Evolutionary conservation across 2,797 vertebrate genomes (phyloP).

Genomic region (Ptychobarbus kaznakovi): DNA sequence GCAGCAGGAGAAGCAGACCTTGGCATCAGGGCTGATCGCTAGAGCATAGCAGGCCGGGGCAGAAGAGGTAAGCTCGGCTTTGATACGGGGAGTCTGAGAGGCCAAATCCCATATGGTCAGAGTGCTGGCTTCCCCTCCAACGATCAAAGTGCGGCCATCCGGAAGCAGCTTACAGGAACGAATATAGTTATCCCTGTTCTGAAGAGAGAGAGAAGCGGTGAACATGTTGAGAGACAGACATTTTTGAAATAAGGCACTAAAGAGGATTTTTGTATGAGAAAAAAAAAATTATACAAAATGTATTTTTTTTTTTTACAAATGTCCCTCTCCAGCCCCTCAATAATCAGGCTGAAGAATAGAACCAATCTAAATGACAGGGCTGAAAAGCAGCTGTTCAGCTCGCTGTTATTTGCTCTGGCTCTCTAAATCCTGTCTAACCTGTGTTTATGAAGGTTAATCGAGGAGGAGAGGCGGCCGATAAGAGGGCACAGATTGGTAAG

Average conservation of each 20-base stretch:
- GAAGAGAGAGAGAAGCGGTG: conserved; percentile 46
- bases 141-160: conserved; percentile 93
- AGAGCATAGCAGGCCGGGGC: conserved; percentile 94
- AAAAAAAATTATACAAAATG: background rate
- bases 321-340: conserved; percentile 25
- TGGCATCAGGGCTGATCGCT: conserved; percentile 96
- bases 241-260: conserved; percentile 4
- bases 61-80: conserved; percentile 93
- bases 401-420: conserved; percentile 32
- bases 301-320: conserved; percentile 16
- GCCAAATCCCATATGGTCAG: conserved; percentile 98
- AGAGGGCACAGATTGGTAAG: conserved; percentile 60
- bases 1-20: conserved; percentile 98
- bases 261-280: background rate
- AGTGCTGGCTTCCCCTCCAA: conserved; percentile 94
- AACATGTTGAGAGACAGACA: background rate
- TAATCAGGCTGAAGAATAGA: conserved; percentile 43
- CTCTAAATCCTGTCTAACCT: conserved; percentile 47
- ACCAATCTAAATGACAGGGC: conserved; percentile 48
- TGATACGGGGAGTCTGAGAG: conserved; percentile 92
- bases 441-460: conserved; percentile 62
- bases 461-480: conserved; percentile 56
- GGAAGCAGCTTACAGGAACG: conserved; percentile 97
- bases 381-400: conserved; percentile 36
- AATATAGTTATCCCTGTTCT: conserved; percentile 98